phyloP scores from a whole-genome alignment of 2,888 invertebrate genomes.

The Acrobasis consociella region DNA sequence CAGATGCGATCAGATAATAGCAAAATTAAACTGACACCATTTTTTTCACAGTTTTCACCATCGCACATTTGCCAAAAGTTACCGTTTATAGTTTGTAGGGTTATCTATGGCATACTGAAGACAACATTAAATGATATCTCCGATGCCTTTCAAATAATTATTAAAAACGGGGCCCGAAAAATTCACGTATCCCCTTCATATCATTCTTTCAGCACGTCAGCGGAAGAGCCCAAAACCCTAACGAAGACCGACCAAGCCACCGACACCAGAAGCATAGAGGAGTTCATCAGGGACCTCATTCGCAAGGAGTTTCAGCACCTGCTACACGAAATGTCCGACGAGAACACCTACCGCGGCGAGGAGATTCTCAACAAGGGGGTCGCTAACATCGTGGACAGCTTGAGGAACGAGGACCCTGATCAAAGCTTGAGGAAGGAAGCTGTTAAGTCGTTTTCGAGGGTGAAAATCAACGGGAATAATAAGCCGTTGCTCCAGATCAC shows the following conservation, averaged over 20 bases:
- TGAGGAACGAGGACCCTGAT: constrained; percentile 48
- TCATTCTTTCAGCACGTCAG: constrained; percentile 36
- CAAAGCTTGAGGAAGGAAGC: constrained; percentile 46
- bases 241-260: constrained; percentile 65
- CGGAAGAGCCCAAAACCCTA: constrained; percentile 39
- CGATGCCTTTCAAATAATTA: too few relatives aligned
- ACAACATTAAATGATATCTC: too few relatives aligned
- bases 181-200: too few relatives aligned
- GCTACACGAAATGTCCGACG: constrained; percentile 59
- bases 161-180: too few relatives aligned
- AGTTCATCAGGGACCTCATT: constrained; percentile 69
- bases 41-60: too few relatives aligned
- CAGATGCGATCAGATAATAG: too few relatives aligned
- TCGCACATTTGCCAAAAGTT: too few relatives aligned
- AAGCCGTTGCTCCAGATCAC: constrained; percentile 73
- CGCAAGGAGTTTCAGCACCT: constrained; percentile 68
- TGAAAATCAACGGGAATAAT: constrained; percentile 75
- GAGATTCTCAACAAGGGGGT: constrained; percentile 64
- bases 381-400: constrained; percentile 60
- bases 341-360: constrained; percentile 50
- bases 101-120: too few relatives aligned
- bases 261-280: constrained; percentile 70
- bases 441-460: constrained; percentile 62
- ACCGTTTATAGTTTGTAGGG: too few relatives aligned
- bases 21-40: too few relatives aligned